These are phyloP conservation scores for Platysternon megacephalum DNA, from an alignment of 2,113 vertebrate genomes.

Conservation along the genomic window DNA sequence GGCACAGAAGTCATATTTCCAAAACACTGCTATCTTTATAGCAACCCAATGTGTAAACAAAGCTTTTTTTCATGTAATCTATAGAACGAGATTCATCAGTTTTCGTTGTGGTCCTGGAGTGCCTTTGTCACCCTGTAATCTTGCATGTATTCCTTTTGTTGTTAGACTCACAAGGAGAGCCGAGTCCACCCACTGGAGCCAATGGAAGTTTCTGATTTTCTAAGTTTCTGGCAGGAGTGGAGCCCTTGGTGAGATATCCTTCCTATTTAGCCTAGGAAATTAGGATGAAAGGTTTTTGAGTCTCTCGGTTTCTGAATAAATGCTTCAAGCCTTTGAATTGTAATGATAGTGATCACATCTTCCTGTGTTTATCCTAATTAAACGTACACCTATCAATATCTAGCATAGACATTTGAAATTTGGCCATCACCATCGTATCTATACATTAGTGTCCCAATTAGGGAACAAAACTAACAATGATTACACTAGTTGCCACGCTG, in stretches of 20 bases:
- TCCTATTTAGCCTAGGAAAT: background rate
- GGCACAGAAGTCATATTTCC: background rate
- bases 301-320: background rate
- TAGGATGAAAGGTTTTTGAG: constrained; percentile 30
- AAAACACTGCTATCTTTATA: background rate
- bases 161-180: background rate
- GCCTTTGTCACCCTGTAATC: background rate
- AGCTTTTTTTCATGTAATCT: constrained; percentile 34
- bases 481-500: accelerated
- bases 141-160: background rate
- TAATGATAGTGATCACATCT: background rate
- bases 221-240: accelerated
- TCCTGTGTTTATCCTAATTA: background rate
- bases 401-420: background rate
- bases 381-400: background rate
- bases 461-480: background rate
- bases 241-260: background rate
- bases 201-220: constrained; percentile 46
- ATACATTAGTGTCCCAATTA: background rate
- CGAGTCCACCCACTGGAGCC: background rate
- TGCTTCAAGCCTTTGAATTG: constrained; percentile 20
- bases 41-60: background rate
- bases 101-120: constrained; percentile 23
- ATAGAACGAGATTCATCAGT: constrained; percentile 24
- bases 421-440: accelerated